Evolutionary conservation across 2,797 vertebrate genomes (phyloP), one percentile per base, ranked within the genome.

Genomic region (Sebastes trivittatus): DNA sequence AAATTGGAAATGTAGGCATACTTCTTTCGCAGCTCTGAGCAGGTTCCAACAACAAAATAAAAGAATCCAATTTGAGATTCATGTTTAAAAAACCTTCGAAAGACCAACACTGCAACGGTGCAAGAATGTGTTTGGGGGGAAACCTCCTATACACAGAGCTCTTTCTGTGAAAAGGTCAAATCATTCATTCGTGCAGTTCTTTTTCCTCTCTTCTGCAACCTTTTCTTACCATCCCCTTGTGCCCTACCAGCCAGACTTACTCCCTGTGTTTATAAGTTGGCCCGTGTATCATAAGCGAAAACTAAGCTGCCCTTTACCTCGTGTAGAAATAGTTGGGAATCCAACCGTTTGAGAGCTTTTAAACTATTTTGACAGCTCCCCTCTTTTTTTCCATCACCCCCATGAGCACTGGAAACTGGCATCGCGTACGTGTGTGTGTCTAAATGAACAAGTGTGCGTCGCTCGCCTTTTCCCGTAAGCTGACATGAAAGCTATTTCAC

Each of bases 91-190:
- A 84, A 88, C 60, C 84, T 90, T 87, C 63, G 74, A 91, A 92
- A 92, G 85, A 90, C 80, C 83, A 81, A 81, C 75, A 65, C 89
- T 88, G 84, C 75, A 65, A 73, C 85, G 75, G 88, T 80, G 75
- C 82, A 79, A 88, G 91, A 94, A 94, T 94, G 93, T 89, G 84
- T 90, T 91, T 87, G 52, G 86, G 36, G 62, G 93, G 92, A 94
- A 95, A 89, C 88, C 92, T 92, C 77, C 83, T 86, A 88, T 91
- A 94, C 90, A 94, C 91, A 94, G 82, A 92, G 89, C 89, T 90
- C 90, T 94, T 94, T 95, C 91, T 95, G 94, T 93, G 91, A 93
- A 96, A 96, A 94, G 91, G 93, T 94, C 94, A 95, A 93, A 94
- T 96, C 91, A 92, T 94, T 95, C 88, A 93, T 95, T 94, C 63